Conservation (phyloP, 2,797 vertebrate species). For the Hippocampus kuda region DNA sequence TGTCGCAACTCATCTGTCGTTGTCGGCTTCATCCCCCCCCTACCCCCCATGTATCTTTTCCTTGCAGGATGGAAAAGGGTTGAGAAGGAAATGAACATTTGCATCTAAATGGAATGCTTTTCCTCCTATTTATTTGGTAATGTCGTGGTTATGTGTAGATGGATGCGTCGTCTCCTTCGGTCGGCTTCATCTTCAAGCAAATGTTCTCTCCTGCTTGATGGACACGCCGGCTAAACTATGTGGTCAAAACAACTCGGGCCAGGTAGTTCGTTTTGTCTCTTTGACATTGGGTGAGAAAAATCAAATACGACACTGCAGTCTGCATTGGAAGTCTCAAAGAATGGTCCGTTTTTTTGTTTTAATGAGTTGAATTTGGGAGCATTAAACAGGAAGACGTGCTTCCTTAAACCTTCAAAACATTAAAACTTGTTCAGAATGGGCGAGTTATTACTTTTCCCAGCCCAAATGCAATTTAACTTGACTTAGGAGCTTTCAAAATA, state of each 20-base stretch:
- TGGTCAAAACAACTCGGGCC: constrained; percentile 4
- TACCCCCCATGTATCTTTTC: constrained; percentile 9
- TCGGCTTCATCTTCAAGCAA: constrained; percentile 15
- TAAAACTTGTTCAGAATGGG: not conserved
- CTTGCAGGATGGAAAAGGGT: constrained; percentile 3
- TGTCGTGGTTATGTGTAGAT: constrained; percentile 44
- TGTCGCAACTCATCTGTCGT: constrained; percentile 67
- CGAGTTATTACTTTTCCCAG: not conserved
- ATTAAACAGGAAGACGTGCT: not conserved
- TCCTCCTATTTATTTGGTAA: constrained; percentile 48
- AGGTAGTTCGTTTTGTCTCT: not conserved
- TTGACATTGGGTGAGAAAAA: not conserved
- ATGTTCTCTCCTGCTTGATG: constrained; percentile 5
- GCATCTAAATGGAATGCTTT: constrained; percentile 68
- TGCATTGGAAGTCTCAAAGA: not conserved
- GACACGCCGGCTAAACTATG: constrained; percentile 1
- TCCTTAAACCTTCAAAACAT: not conserved
- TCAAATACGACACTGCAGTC: not conserved
- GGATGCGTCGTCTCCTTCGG: constrained; percentile 12
- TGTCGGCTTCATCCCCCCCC: constrained; percentile 25
- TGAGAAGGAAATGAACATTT: constrained; percentile 53
- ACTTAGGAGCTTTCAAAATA: too few species aligned
- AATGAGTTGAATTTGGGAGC: not conserved
- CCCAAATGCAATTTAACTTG: too few species aligned
- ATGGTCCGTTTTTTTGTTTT: not conserved